A percentile compares a stretch with the other conserved stretches of the same genome.
Conservation (phyloP, 2,888 invertebrate species). For the Shargacucullia verbasci region DNA sequence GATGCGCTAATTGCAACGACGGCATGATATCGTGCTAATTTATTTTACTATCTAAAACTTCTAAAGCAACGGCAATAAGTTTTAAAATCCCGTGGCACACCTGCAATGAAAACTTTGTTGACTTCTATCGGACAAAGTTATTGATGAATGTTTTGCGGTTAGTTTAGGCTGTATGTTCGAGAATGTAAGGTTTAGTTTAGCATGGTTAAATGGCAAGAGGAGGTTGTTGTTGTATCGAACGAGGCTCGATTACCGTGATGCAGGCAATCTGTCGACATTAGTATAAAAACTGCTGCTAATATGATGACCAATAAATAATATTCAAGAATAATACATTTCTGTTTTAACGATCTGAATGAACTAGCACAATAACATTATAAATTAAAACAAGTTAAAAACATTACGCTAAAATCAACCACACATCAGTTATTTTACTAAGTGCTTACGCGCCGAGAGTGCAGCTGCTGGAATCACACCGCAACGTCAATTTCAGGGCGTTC, state of each 20-base stretch:
- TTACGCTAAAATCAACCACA: too few species aligned
- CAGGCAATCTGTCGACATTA: constrained; percentile 44
- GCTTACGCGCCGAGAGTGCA: too few species aligned
- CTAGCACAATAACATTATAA: too few species aligned
- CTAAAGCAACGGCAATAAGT: constrained; percentile 13
- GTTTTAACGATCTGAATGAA: too few species aligned
- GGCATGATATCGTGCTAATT: constrained; percentile 49
- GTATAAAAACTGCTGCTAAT: constrained; percentile 45
- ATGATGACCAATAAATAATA: background rate
- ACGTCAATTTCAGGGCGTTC: too few species aligned
- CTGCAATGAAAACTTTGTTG: constrained; percentile 35
- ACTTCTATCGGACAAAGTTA: constrained; percentile 57
- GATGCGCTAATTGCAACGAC: constrained; percentile 63
- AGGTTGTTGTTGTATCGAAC: constrained; percentile 50
- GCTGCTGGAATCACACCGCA: too few species aligned
- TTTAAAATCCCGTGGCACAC: constrained; percentile 24
- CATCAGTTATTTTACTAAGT: too few species aligned
- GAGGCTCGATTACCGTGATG: constrained; percentile 52
- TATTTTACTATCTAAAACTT: constrained; percentile 3
- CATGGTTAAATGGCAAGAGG: background rate
- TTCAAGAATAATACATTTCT: too few species aligned
- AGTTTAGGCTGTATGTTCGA: background rate
- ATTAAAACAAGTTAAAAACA: too few species aligned
- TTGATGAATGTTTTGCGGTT: constrained; percentile 39
- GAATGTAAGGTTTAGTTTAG: constrained; percentile 24